Evolutionary conservation across 2,888 invertebrate species (phyloP).

Genomic region (Drosophila setosimentum): DNA sequence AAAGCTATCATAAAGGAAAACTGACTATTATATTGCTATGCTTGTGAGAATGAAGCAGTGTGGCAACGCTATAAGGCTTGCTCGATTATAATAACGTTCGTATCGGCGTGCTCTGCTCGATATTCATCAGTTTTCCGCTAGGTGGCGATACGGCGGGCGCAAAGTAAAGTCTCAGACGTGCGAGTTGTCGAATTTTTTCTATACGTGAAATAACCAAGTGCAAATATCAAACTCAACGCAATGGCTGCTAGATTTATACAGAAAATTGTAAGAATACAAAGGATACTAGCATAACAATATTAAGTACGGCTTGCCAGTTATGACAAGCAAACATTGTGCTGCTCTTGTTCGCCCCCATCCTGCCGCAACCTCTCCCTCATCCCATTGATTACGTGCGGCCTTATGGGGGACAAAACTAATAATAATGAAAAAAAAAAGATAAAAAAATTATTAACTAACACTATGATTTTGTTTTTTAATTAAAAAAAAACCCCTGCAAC

Average conservation of each 20-base stretch:
- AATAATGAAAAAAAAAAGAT: slow-evolving; percentile 6
- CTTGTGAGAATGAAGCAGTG: background rate
- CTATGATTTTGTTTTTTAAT: slow-evolving; percentile 43
- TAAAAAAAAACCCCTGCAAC: slow-evolving; percentile 18
- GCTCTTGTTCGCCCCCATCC: slow-evolving; percentile 31
- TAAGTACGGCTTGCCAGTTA: slow-evolving; percentile 32
- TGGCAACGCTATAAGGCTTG: slow-evolving; percentile 32
- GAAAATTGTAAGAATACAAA: slow-evolving; percentile 84
- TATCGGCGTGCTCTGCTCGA: slow-evolving; percentile 42
- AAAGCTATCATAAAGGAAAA: background rate
- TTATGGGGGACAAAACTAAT: slow-evolving; percentile 33
- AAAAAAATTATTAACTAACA: slow-evolving; percentile 42
- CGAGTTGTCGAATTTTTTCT: slow-evolving; percentile 68
- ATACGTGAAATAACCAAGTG: slow-evolving; percentile 70
- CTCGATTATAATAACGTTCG: slow-evolving; percentile 43
- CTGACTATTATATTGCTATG: background rate
- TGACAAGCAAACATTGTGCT: slow-evolving; percentile 31
- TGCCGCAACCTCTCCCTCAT: slow-evolving; percentile 12
- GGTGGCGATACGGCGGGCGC: slow-evolving; percentile 78
- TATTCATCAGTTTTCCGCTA: slow-evolving; percentile 71
- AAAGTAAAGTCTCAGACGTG: slow-evolving; percentile 64
- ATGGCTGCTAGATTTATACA: slow-evolving; percentile 85
- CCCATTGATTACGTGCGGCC: slow-evolving; percentile 59
- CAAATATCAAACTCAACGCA: slow-evolving; percentile 61
- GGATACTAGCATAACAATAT: slow-evolving; percentile 28